These are phyloP conservation scores for Bhutanitis thaidina DNA, from an alignment of 2,888 invertebrate species.

Conservation along the genomic window DNA sequence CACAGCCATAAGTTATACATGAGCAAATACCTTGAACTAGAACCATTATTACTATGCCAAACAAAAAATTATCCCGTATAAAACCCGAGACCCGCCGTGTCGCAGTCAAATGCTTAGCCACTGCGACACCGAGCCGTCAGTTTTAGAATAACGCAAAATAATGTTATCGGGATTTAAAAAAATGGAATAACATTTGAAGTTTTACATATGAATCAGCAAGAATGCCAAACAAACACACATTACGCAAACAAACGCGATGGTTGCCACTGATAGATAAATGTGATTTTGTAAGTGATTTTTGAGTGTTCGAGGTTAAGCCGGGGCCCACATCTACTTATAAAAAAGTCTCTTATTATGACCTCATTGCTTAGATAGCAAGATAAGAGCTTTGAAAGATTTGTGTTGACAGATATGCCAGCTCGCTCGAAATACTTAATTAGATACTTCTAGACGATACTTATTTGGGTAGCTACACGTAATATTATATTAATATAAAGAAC, in stretches of 20 bases:
- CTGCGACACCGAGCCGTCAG: too few species aligned
- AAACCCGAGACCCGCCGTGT: too few species aligned
- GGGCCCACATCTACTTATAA: neutral
- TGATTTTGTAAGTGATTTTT: conserved; percentile 13
- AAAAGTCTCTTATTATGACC: conserved; percentile 4
- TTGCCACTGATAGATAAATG: conserved; percentile 46
- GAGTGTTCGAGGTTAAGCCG: neutral
- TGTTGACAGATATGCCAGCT: too few species aligned
- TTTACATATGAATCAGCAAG: conserved; percentile 15
- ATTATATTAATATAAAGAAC: too few species aligned
- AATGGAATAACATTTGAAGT: neutral
- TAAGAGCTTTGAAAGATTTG: neutral
- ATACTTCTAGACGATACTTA: too few species aligned
- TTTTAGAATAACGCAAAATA: neutral
- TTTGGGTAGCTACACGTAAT: too few species aligned
- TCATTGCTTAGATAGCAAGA: conserved; percentile 5
- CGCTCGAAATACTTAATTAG: too few species aligned
- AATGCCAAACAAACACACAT: conserved; percentile 42
- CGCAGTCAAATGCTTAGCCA: too few species aligned
- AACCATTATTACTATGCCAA: too few species aligned
- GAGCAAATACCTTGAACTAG: too few species aligned
- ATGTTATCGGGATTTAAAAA: neutral
- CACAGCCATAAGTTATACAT: too few species aligned
- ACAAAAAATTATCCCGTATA: too few species aligned
- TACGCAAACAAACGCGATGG: conserved; percentile 44